A percentile compares a stretch with the other conserved stretches of the same genome.
phyloP scores from a whole-genome alignment of 2,113 vertebrate genomes.

The Podarcis muralis region DNA sequence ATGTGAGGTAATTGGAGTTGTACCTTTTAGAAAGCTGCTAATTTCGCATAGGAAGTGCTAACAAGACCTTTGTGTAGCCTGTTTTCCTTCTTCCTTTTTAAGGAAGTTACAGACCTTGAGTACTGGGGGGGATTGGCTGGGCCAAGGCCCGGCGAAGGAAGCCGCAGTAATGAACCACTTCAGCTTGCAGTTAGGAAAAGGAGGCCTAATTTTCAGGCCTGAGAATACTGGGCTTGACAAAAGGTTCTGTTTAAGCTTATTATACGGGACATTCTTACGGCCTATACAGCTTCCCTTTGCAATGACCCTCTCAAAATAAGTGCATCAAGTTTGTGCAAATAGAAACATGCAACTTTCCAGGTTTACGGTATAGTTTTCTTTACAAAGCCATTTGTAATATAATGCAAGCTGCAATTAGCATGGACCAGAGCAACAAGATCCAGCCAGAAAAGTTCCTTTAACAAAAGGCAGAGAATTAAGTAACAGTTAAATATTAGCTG shows the following conservation, averaged over 20 bases:
- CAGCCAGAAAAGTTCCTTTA: constrained; percentile 77
- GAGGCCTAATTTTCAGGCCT: constrained; percentile 96
- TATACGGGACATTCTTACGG: constrained; percentile 97
- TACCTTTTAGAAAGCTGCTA: constrained; percentile 99
- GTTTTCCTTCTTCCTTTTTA: constrained; percentile 97
- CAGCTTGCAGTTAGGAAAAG: constrained; percentile 93
- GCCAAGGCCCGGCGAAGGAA: constrained; percentile 91
- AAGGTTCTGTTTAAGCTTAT: constrained; percentile 99
- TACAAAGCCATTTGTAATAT: constrained; percentile 87
- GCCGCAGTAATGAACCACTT: constrained; percentile 99
- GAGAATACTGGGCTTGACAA: constrained; percentile 97
- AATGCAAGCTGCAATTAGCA: constrained; percentile 84
- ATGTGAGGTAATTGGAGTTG: constrained; percentile 99
- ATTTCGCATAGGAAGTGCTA: constrained; percentile 99
- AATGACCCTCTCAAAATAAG: constrained; percentile 99
- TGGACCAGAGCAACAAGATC: constrained; percentile 79
- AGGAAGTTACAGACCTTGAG: constrained; percentile 95
- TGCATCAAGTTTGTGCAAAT: constrained; percentile 98
- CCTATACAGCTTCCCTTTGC: constrained; percentile 92
- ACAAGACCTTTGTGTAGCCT: constrained; percentile 99
- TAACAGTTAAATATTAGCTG: constrained; percentile 82
- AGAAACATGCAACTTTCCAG: constrained; percentile 98
- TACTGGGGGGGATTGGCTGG: constrained; percentile 90
- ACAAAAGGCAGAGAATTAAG: constrained; percentile 81
- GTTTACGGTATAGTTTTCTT: constrained; percentile 98